Evolutionary conservation across 2,113 vertebrate species (phyloP).

Genomic region (Catagonus wagneri): DNA sequence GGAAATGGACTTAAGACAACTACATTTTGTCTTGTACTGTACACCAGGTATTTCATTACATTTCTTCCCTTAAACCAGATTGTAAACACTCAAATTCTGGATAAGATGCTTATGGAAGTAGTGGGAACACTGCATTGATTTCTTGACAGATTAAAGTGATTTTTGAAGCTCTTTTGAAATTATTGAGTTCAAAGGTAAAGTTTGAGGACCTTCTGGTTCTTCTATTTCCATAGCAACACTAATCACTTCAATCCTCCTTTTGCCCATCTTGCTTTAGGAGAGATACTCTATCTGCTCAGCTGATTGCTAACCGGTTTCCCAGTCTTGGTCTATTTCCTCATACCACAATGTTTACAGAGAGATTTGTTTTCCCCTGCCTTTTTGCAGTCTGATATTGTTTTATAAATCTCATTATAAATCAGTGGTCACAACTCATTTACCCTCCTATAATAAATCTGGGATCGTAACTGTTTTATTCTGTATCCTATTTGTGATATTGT

Average conservation of each 20-base stretch:
- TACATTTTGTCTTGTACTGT: background rate
- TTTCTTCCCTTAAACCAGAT: conserved; percentile 22
- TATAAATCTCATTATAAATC: background rate
- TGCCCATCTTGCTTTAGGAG: background rate
- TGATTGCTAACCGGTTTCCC: background rate
- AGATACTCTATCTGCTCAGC: background rate
- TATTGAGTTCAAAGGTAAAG: conserved; percentile 15
- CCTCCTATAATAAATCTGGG: background rate
- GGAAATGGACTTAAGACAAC: conserved; percentile 30
- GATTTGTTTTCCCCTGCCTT: background rate
- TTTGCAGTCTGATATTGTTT: background rate
- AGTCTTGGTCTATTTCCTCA: background rate
- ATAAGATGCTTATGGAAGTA: conserved; percentile 28
- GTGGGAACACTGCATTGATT: background rate
- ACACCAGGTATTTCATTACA: background rate
- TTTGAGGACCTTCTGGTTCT: conserved; percentile 14
- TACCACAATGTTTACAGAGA: background rate
- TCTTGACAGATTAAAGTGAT: conserved; percentile 62
- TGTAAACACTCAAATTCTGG: conserved; percentile 42
- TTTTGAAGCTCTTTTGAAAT: conserved; percentile 53
- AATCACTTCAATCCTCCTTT: background rate
- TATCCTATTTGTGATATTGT: background rate
- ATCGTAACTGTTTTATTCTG: background rate
- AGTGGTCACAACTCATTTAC: background rate
- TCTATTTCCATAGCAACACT: conserved; percentile 57